phyloP scores from a whole-genome alignment of 2,797 vertebrate species.

The Agapornis canus region DNA sequence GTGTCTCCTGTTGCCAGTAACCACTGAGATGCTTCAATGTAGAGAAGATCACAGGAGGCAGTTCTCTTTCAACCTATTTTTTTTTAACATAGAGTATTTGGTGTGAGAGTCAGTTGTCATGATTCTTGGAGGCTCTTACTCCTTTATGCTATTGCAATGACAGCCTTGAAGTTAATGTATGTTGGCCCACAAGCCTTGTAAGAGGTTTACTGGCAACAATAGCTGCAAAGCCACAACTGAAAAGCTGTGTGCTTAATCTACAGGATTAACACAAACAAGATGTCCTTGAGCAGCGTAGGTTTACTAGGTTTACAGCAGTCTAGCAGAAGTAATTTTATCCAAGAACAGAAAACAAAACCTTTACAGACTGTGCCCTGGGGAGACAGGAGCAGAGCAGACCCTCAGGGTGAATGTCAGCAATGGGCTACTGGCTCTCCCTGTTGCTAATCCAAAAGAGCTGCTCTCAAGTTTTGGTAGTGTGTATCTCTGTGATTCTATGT shows the following conservation, averaged over 20 bases:
- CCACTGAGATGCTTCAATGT: background rate
- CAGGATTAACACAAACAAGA: conserved; percentile 57
- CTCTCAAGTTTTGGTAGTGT: rapidly evolving
- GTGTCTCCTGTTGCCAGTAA: background rate
- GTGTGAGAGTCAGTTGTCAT: background rate
- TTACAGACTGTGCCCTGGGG: background rate
- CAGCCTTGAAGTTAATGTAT: background rate
- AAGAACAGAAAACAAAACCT: background rate
- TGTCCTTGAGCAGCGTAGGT: conserved; percentile 49
- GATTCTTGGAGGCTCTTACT: background rate
- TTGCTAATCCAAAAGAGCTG: background rate
- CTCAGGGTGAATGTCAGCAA: background rate
- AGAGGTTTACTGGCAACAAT: conserved; percentile 35
- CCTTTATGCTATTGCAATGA: background rate
- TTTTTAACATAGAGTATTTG: background rate
- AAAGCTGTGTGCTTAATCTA: conserved; percentile 34
- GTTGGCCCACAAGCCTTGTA: background rate
- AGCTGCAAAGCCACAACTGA: conserved; percentile 22
- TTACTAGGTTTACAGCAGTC: conserved; percentile 46
- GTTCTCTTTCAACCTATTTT: background rate
- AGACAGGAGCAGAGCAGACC: background rate
- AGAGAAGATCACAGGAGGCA: background rate
- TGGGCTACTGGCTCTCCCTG: background rate
- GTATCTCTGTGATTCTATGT: rapidly evolving
- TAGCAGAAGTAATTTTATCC: background rate